phyloP scores from a whole-genome alignment of 2,113 vertebrate genomes.

The Thryonomys swinderianus region DNA sequence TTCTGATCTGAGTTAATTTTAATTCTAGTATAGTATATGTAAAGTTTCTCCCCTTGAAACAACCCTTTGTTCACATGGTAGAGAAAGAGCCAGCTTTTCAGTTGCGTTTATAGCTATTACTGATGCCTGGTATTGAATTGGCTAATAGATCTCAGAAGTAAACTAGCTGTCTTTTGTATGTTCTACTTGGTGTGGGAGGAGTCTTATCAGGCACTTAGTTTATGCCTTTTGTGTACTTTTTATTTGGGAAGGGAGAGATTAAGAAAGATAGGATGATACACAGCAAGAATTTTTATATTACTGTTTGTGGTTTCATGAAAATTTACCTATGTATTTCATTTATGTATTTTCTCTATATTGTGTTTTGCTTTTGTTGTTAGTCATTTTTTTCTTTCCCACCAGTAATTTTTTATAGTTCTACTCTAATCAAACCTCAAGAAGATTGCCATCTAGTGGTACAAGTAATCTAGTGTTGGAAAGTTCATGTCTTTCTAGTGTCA shows the following conservation, averaged over 20 bases:
- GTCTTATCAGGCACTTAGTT: constrained; percentile 30
- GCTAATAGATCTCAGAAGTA: neutral
- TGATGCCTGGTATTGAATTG: constrained; percentile 25
- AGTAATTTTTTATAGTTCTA: constrained; percentile 41
- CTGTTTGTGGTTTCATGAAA: neutral
- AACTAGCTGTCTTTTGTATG: neutral
- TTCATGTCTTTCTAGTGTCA: neutral
- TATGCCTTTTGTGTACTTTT: constrained; percentile 20
- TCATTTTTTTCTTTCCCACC: constrained; percentile 42
- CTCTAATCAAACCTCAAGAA: constrained; percentile 28
- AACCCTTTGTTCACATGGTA: constrained; percentile 10
- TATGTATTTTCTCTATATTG: constrained; percentile 54
- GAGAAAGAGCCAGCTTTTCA: constrained; percentile 48
- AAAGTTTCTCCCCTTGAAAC: constrained; percentile 36
- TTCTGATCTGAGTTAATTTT: constrained; percentile 60
- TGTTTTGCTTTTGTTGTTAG: constrained; percentile 60
- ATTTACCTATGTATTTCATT: constrained; percentile 9
- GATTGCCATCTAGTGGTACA: constrained; percentile 57
- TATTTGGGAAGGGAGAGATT: neutral
- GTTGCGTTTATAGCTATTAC: constrained; percentile 37
- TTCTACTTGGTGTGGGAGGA: neutral
- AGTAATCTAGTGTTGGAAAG: constrained; percentile 18
- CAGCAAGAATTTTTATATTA: constrained; percentile 47
- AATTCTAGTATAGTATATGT: constrained; percentile 14
- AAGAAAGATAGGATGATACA: neutral